Conservation (phyloP, 2,113 vertebrate genomes). For the Potamarius usumacintae region DNA sequence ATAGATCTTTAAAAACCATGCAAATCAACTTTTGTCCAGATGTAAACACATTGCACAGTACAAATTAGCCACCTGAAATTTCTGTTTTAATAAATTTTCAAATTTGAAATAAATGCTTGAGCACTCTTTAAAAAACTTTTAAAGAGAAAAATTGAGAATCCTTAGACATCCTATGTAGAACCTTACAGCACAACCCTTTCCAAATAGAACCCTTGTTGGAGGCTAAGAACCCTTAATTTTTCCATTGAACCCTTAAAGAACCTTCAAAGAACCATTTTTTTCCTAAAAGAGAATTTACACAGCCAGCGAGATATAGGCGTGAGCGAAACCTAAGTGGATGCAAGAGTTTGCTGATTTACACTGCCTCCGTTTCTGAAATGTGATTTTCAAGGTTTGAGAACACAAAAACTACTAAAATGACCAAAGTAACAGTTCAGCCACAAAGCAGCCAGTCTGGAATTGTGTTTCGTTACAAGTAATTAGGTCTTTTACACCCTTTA, state of each 20-base stretch:
- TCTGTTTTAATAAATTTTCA: not conserved
- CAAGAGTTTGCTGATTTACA: too few relatives aligned
- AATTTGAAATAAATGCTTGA: not conserved
- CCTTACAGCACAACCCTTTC: not conserved
- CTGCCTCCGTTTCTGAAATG: too few relatives aligned
- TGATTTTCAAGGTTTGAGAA: too few relatives aligned
- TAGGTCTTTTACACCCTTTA: too few relatives aligned
- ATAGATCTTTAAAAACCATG: not conserved
- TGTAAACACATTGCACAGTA: not conserved
- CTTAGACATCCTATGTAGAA: not conserved
- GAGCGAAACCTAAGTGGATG: too few relatives aligned
- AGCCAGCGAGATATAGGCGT: too few relatives aligned
- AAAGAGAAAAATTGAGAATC: not conserved
- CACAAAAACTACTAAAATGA: too few relatives aligned
- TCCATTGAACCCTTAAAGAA: not conserved
- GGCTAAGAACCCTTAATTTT: not conserved
- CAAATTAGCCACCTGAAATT: not conserved
- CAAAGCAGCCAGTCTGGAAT: too few relatives aligned
- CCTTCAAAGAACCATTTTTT: not conserved
- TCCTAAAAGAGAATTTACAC: too few relatives aligned
- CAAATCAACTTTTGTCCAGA: not conserved
- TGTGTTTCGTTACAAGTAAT: too few relatives aligned
- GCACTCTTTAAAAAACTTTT: not conserved
- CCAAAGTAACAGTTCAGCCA: too few relatives aligned
- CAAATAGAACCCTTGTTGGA: not conserved